Evolutionary conservation across 2,888 invertebrate species (phyloP).

Genomic region (Cepaea hortensis): DNA sequence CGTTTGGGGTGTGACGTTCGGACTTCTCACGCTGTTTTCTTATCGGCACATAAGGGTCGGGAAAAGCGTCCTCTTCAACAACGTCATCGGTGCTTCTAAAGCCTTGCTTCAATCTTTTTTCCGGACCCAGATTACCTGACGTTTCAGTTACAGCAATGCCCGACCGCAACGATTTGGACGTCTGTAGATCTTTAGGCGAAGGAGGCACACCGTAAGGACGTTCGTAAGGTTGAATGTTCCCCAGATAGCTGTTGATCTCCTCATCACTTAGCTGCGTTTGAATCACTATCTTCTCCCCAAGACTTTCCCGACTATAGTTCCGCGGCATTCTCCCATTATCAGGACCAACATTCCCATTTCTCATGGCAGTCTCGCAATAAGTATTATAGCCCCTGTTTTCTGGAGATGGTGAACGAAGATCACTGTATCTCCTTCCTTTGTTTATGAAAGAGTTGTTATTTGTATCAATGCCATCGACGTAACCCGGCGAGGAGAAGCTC

Average conservation of each 20-base stretch:
- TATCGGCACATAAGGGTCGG: conserved; percentile 33
- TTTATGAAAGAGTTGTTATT: background rate
- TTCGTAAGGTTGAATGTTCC: conserved; percentile 52
- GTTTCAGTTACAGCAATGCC: background rate
- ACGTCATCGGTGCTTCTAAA: background rate
- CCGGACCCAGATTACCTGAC: background rate
- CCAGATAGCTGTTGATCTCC: conserved; percentile 53
- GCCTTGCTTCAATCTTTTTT: background rate
- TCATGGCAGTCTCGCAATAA: background rate
- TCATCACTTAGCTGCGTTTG: conserved; percentile 45
- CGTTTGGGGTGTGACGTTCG: background rate
- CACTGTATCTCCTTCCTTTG: too few species aligned
- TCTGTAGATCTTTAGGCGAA: background rate
- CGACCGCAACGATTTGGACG: background rate
- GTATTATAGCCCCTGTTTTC: background rate
- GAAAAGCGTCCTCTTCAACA: background rate
- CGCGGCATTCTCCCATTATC: background rate
- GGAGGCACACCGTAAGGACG: conserved; percentile 40
- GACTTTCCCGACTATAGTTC: conserved; percentile 6
- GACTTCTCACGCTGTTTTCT: background rate
- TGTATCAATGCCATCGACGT: background rate
- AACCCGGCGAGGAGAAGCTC: background rate
- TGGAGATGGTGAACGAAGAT: background rate
- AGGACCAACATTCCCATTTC: background rate
- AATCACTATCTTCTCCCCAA: background rate